A percentile compares a stretch with the other conserved stretches of the same genome.
phyloP scores from a whole-genome alignment of 2,888 invertebrate species.

The Idaea dimidiata region DNA sequence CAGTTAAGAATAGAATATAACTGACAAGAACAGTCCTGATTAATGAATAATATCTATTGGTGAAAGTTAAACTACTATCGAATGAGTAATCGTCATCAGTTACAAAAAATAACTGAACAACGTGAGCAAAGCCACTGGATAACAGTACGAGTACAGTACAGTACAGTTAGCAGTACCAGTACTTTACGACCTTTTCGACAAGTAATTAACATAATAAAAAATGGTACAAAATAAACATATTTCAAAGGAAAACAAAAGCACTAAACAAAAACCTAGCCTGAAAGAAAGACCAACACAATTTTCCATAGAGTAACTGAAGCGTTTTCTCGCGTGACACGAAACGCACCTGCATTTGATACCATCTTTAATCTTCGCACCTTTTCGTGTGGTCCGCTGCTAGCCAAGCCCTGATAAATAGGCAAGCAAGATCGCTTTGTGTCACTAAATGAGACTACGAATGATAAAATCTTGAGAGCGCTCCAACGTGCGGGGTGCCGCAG shows the following conservation, averaged over 20 bases:
- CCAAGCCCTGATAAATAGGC: constrained; percentile 69
- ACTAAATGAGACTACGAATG: constrained; percentile 71
- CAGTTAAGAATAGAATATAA: too few relatives aligned
- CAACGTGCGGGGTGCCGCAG: constrained; percentile 51
- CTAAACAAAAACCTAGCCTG: not conserved
- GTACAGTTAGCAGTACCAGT: not conserved
- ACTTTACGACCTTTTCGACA: not conserved
- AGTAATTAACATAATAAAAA: not conserved
- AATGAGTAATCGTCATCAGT: too few relatives aligned
- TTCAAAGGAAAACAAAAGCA: not conserved
- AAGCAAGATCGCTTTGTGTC: constrained; percentile 64
- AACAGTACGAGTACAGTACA: too few relatives aligned
- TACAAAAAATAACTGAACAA: too few relatives aligned
- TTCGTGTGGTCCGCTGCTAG: constrained; percentile 58
- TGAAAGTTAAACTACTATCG: too few relatives aligned
- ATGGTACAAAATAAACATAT: not conserved
- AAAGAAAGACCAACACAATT: not conserved
- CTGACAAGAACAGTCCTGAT: too few relatives aligned
- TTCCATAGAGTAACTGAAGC: constrained; percentile 42
- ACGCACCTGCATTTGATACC: constrained; percentile 70
- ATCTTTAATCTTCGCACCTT: constrained; percentile 81
- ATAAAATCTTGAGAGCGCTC: constrained; percentile 73
- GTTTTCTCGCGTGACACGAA: constrained; percentile 53
- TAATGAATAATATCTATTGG: too few relatives aligned
- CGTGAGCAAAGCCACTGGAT: not conserved